Base-by-base conservation (phyloP, 2,797 vertebrate genomes). In the Pempheris klunzingeri region DNA sequence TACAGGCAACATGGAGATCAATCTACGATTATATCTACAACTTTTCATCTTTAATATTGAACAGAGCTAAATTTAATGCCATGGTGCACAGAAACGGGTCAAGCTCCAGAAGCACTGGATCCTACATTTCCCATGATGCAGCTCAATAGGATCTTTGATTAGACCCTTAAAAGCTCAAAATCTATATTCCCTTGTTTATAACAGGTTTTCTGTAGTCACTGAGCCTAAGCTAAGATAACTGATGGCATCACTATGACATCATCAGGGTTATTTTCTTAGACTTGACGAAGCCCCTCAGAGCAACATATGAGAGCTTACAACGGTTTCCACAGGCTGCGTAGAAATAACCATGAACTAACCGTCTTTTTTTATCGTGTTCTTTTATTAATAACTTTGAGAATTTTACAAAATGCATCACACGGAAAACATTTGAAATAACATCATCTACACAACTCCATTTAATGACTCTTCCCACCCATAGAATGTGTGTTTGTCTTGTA, bases 11-110 rank as follows among this genome's bases (percentile, higher is more conserved):
- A n/a, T n/a, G n/a, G n/a, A n/a, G n/a, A n/a, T n/a, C n/a, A n/a
- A n/a, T n/a, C n/a, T n/a, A n/a, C n/a, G n/a, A n/a, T n/a, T n/a
- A n/a, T n/a, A n/a, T n/a, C n/a, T n/a, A n/a, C n/a, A n/a, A n/a
- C n/a, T n/a, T n/a, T n/a, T n/a, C n/a, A n/a, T n/a, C n/a, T n/a
- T n/a, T n/a, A n/a, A n/a, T n/a, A n/a, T n/a, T n/a, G n/a, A n/a
- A n/a, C 14, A 22, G 10, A 70, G 44, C 4, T n/a, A 11, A 22
- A 36, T 61, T 49, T 68, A 38, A 63, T 62, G 44, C 66, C 13
- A 64, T 12, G 46, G 34, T 55, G 24, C 66, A 71, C 38, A 54
- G 28, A 17, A 57, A 53, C 75, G 38, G 4, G 24, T 60, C 15
- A 17, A 28, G 24, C 24, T 26, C 8, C 38, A 41, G 49, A 53